These are phyloP conservation scores for Erpornis zantholeuca DNA, from an alignment of 2,113 vertebrate genomes.

Conservation along the genomic window DNA sequence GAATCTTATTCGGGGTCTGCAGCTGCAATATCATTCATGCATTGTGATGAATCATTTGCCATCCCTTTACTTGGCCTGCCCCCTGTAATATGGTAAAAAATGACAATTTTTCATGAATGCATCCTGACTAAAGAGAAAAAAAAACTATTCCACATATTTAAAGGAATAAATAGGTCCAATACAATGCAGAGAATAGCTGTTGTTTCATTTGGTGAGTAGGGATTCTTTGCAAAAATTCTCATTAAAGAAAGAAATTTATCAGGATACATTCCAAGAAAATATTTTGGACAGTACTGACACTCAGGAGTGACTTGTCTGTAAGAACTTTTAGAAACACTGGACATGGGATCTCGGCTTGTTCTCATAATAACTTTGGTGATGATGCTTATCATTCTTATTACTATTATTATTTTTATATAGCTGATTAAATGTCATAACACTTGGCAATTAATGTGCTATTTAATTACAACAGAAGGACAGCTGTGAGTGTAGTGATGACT, in stretches of 20 bases:
- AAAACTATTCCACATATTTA: not conserved
- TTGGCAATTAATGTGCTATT: slow-evolving; percentile 44
- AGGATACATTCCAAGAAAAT: not conserved
- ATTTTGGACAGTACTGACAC: not conserved
- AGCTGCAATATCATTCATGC: not conserved
- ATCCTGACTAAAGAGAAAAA: not conserved
- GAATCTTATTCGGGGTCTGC: not conserved
- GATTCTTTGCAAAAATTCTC: not conserved
- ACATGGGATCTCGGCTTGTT: not conserved
- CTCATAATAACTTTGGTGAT: not conserved
- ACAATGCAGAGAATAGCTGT: not conserved
- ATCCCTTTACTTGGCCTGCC: not conserved
- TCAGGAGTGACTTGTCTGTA: not conserved
- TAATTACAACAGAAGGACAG: slow-evolving; percentile 51
- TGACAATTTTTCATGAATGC: not conserved
- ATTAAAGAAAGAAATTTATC: not conserved
- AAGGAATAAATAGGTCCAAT: not conserved
- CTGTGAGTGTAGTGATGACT: slow-evolving; percentile 26
- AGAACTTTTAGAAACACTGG: not conserved
- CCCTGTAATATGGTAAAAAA: not conserved
- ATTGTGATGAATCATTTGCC: not conserved
- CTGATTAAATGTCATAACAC: slow-evolving; percentile 49
- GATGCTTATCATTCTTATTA: slow-evolving; percentile 24
- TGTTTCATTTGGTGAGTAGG: not conserved
- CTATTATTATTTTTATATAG: slow-evolving; percentile 44